Percentiles rank a stretch among this genome's conserved stretches.
Evolutionary conservation across 2,797 vertebrate species (phyloP).

Genomic region (Poecilia gillii): DNA sequence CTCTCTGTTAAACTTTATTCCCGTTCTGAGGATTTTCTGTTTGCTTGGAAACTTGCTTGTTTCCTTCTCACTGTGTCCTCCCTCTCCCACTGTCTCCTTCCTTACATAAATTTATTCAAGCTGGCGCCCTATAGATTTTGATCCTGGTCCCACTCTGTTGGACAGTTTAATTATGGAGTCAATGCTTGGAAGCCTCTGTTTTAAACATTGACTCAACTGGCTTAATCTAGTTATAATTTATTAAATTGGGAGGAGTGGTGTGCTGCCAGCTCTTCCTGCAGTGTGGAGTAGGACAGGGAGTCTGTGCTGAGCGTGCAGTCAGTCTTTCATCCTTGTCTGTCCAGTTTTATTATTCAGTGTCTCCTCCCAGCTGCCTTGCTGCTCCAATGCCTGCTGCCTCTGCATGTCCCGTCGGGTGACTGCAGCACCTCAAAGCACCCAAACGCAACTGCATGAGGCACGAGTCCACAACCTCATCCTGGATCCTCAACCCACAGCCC

Average conservation of each 20-base stretch:
- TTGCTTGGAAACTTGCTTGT: conserved; percentile 61
- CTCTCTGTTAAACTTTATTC: conserved; percentile 46
- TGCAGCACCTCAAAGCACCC: conserved; percentile 66
- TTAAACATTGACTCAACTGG: conserved; percentile 23
- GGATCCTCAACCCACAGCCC: conserved; percentile 43
- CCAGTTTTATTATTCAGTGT: conserved; percentile 48
- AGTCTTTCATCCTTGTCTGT: conserved; percentile 54
- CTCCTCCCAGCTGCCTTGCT: conserved; percentile 65
- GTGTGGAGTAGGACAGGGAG: conserved; percentile 59
- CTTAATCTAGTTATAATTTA: conserved; percentile 20
- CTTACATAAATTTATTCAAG: conserved; percentile 11
- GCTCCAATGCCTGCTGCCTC: conserved; percentile 73
- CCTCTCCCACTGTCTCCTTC: conserved; percentile 63
- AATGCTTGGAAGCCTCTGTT: conserved; percentile 11
- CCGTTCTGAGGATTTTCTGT: conserved; percentile 45
- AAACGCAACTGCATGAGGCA: conserved; percentile 74
- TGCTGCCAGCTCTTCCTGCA: conserved; percentile 21
- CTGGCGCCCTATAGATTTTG: conserved; percentile 18
- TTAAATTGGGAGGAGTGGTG: conserved; percentile 29
- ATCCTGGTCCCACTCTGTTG: neutral
- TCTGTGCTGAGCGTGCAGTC: conserved; percentile 47
- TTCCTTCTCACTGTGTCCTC: conserved; percentile 60
- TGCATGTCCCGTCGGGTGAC: conserved; percentile 76
- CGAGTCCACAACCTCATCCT: conserved; percentile 52
- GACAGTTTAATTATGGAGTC: conserved; percentile 16